Conservation (phyloP, 2,888 invertebrate genomes). For the Brenthis hecate region DNA sequence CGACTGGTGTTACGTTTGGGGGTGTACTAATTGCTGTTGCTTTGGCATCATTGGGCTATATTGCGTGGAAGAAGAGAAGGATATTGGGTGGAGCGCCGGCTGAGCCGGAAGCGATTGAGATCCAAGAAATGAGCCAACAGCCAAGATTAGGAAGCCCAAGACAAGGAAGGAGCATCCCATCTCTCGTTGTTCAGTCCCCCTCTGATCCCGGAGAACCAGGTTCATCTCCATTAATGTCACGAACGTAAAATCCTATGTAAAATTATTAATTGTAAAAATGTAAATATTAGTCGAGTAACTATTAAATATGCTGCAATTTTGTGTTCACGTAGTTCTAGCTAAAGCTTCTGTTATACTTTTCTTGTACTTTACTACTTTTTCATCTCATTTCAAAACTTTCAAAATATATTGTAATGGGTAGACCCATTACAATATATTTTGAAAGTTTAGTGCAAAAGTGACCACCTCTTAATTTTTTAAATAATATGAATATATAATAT, state of each 20-base stretch:
- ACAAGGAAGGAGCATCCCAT: slow-evolving; percentile 46
- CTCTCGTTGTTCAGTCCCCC: slow-evolving; percentile 57
- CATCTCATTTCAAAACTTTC: neutral
- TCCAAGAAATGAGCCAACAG: slow-evolving; percentile 46
- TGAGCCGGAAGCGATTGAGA: slow-evolving; percentile 53
- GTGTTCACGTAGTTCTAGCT: slow-evolving; percentile 7
- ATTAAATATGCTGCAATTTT: neutral
- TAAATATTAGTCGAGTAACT: neutral
- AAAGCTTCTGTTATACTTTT: neutral
- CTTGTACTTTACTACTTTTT: neutral
- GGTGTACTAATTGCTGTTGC: slow-evolving; percentile 52
- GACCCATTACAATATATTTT: too few species aligned
- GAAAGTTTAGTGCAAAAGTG: too few species aligned
- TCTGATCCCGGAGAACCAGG: slow-evolving; percentile 54
- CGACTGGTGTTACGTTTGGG: slow-evolving; percentile 64
- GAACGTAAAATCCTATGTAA: slow-evolving; percentile 24
- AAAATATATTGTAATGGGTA: too few species aligned
- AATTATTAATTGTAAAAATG: neutral
- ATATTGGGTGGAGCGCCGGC: slow-evolving; percentile 51
- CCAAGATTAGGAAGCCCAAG: slow-evolving; percentile 42
- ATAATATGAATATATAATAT: too few species aligned
- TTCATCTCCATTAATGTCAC: slow-evolving; percentile 44
- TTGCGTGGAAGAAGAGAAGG: slow-evolving; percentile 63
- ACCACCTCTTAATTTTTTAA: too few species aligned
- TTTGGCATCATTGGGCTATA: slow-evolving; percentile 53